A percentile compares a stretch with the other conserved stretches of the same genome.
These are phyloP conservation scores for Ciconia maguari DNA, from an alignment of 2,113 vertebrate genomes.

Conservation along the genomic window DNA sequence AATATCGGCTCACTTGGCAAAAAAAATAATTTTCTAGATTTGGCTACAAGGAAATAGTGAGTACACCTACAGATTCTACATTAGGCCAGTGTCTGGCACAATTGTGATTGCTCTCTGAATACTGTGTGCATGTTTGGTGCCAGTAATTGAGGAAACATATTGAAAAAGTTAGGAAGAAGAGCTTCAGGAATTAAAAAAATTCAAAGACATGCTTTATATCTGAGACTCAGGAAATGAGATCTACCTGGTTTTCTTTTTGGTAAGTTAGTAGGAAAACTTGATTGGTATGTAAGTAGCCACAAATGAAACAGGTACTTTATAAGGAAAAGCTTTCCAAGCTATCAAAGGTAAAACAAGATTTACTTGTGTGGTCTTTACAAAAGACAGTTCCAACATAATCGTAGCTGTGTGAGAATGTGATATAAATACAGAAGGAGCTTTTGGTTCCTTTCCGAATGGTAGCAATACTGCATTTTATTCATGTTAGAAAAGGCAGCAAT, in stretches of 20 bases:
- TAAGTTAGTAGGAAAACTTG: neutral
- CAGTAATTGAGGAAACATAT: neutral
- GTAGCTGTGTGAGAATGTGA: neutral
- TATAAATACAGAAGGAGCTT: neutral
- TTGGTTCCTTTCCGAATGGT: neutral
- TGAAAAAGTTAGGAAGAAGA: neutral
- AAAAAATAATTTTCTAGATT: neutral
- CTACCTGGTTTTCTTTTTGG: neutral
- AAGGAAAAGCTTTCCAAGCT: neutral
- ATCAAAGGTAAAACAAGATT: neutral
- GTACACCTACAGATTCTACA: neutral
- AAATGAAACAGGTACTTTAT: neutral
- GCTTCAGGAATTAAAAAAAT: neutral
- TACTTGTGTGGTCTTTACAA: neutral
- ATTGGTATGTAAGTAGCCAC: neutral
- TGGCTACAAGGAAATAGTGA: neutral
- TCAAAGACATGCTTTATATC: neutral
- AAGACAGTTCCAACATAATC: neutral
- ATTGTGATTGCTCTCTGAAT: neutral
- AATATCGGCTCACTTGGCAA: neutral
- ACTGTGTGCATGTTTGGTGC: neutral
- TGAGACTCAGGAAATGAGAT: neutral
- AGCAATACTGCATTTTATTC: neutral
- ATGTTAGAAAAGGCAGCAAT: neutral
- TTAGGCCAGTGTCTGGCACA: neutral